phyloP scores from a whole-genome alignment of 2,797 vertebrate genomes.

The Sebastes itinus region DNA sequence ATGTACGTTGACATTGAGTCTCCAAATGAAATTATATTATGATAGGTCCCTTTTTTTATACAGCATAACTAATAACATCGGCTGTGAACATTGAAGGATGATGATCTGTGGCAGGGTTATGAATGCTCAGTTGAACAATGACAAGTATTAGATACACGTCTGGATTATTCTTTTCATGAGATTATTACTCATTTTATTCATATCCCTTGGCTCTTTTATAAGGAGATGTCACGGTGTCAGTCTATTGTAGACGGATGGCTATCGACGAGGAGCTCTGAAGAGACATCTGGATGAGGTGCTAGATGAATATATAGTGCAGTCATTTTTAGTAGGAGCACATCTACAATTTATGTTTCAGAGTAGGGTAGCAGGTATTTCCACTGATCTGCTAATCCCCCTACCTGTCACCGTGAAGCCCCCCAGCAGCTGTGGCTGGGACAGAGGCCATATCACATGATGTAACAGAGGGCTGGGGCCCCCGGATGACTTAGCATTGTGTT shows the following conservation, averaged over 20 bases:
- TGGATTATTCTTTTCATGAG: slow-evolving; percentile 26
- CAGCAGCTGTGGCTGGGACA: slow-evolving; percentile 22
- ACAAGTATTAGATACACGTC: background rate
- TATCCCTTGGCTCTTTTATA: background rate
- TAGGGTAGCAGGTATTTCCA: background rate
- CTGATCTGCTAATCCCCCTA: slow-evolving; percentile 1
- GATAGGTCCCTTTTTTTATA: background rate
- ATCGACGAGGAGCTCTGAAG: slow-evolving; percentile 5
- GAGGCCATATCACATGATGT: background rate
- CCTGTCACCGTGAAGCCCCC: background rate
- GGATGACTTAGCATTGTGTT: slow-evolving; percentile 4
- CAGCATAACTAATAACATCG: slow-evolving; percentile 16
- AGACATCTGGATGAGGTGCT: slow-evolving; percentile 13
- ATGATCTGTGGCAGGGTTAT: slow-evolving; percentile 18
- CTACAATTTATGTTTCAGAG: background rate
- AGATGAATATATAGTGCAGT: slow-evolving; percentile 27
- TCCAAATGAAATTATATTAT: slow-evolving; percentile 29
- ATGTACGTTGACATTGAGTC: background rate
- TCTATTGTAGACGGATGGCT: background rate
- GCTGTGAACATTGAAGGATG: slow-evolving; percentile 29
- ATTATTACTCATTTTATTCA: slow-evolving; percentile 32
- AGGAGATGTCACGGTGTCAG: background rate
- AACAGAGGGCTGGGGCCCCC: background rate
- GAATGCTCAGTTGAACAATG: slow-evolving; percentile 26
- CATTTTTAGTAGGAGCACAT: background rate